Evolutionary conservation across 1,140 invertebrate genomes (phyloP).

Genomic region (Metopolophium dirhodum): DNA sequence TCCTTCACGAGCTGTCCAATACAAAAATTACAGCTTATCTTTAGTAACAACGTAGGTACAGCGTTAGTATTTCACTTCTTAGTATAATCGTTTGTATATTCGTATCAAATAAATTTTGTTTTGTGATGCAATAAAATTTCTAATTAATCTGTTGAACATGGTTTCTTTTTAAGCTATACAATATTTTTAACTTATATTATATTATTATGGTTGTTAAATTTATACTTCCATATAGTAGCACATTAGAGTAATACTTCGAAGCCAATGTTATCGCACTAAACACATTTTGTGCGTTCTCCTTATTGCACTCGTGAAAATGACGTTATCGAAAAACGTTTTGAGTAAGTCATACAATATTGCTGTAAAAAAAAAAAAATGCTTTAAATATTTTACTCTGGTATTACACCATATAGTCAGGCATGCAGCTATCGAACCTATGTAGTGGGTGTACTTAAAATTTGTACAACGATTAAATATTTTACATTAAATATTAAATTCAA

Average conservation of each 20-base stretch:
- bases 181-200: background rate
- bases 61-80: constrained; percentile 35
- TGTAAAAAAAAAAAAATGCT: constrained; percentile 8
- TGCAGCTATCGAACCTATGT: background rate
- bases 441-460: background rate
- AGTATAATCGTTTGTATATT: background rate
- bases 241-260: constrained; percentile 38
- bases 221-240: background rate
- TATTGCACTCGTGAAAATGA: constrained; percentile 28
- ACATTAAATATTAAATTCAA: background rate
- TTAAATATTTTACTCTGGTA: background rate
- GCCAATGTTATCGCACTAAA: constrained; percentile 11
- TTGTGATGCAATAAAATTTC: constrained; percentile 32
- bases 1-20: background rate
- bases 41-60: background rate
- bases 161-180: background rate
- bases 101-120: background rate
- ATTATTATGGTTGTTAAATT: background rate
- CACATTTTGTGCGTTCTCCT: constrained; percentile 21
- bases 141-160: constrained; percentile 15
- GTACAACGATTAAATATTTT: background rate
- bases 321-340: constrained; percentile 12
- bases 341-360: constrained; percentile 26
- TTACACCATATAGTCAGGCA: background rate
- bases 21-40: background rate